Evolutionary conservation across 1,140 invertebrate genomes (phyloP), one percentile per base, ranked within the genome.

Genomic region (Notospermus geniculatus): DNA sequence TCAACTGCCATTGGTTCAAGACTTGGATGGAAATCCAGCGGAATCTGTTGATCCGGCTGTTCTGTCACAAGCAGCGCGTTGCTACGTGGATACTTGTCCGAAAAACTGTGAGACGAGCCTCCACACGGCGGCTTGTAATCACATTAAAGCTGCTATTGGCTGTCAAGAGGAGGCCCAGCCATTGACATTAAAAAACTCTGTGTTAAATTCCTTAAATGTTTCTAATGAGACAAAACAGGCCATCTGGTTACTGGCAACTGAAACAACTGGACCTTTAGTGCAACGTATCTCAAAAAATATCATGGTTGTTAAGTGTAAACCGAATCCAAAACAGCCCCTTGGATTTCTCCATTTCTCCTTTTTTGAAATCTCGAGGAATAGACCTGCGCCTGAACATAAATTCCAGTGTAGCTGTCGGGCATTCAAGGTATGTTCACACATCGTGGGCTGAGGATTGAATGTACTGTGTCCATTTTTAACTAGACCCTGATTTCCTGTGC

Each of bases 281-380:
- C 90, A 92, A 75, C 84, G 89, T 70, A 86, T 91, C 25, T 89
- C 89, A 1, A 89, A 89, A 78, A 86, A 86, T 67, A 87, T 89
- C 36, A 89, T 91, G 87, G 89, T 87, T 43, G 88, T 91, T 0
- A 90, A 88, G 75, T 90, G 89, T 75, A 87, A 88, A 76, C 82
- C 85, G 17, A 86, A 85, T 60, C 81, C 85, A 1, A 87, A 88
- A 68, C 86, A 90, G 73, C 88, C 88, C 9, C 78, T 91, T 22
- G 89, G 89, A 7, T 90, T 89, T 74, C 79, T 91, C 32, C 90
- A 91, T 79, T 87, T 89, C 77, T 71, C 85, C 17, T 87, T 90
- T 71, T 85, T 85, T 73, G 79, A 80, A 62, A 82, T 82, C 22
- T 62, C 68, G 27, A 85, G 84, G 76, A 81, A 83, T 58, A 85